Base-by-base conservation (phyloP, 2,888 invertebrate genomes). In the Eustalomyia histrio region DNA sequence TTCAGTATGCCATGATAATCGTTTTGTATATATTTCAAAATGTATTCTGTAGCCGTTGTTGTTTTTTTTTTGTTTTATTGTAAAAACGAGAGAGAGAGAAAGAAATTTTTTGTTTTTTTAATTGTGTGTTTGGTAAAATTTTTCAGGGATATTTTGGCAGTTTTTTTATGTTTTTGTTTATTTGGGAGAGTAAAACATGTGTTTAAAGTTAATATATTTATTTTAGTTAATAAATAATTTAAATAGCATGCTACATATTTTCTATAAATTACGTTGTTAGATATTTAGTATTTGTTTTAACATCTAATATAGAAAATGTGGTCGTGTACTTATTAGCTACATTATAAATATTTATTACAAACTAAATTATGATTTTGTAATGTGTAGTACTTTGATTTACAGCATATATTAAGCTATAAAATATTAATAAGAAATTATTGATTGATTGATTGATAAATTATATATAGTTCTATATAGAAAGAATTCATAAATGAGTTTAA, bases 171-270 rank as follows among this genome's bases (percentile, higher is more conserved):
- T 61, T 35, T 72, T 72, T 72, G 72, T 73, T 72, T 79, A 79
- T 55, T 79, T 68, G 65, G 29, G 78, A 79, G 78, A 73, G 67
- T 10, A 21, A 67, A 57, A 39, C 55, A 63, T 67, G 18, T 73
- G 55, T 57, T 65, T 43, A 8, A 55, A 35, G 18, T 33, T 55
- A 33, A 43, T 60, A 60, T 24, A 8, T 60, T 60, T 35, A 43
- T 1, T 24, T 21, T 53, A 16, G n/a, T 24, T 39, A 0, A 3
- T 1, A 14, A 35, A 10, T 39, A 12, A 16, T 5, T 24, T 57
- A 21, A 61, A 12, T 76, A 52, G 35, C 76, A 71, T 76, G 76
- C 43, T 71, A 76, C 1, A 43, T 17, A 58, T 33, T n/a, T 58
- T 14, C 63, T 43, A 24, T 5, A 58, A 43, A 71, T 18, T 64